phyloP scores from a whole-genome alignment of 2,797 vertebrate genomes.

The Basileuterus tristriatus region DNA sequence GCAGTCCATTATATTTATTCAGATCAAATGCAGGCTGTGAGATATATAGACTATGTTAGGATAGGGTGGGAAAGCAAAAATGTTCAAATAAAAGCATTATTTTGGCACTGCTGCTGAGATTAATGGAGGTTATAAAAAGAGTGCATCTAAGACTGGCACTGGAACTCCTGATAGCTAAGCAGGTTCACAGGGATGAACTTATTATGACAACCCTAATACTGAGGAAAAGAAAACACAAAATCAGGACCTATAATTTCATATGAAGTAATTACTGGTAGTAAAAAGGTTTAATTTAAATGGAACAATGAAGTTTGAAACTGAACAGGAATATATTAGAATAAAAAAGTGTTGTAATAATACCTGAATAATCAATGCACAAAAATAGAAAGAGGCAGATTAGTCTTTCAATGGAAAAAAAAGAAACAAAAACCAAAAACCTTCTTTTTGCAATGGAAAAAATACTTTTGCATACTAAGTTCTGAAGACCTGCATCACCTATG shows the following conservation, averaged over 20 bases:
- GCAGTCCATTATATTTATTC: constrained; percentile 52
- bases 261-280: not conserved
- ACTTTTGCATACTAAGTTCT: not conserved
- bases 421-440: not conserved
- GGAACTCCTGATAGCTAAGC: not conserved
- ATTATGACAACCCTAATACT: not conserved
- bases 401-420: not conserved
- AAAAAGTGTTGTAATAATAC: not conserved
- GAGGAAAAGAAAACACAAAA: constrained; percentile 32
- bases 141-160: not conserved
- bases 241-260: not conserved
- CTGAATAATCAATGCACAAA: not conserved
- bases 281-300: not conserved
- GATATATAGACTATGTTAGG: not conserved
- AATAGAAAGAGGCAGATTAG: not conserved
- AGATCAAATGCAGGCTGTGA: constrained; percentile 43
- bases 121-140: constrained; percentile 33
- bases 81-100: constrained; percentile 44
- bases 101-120: constrained; percentile 46
- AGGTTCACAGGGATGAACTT: not conserved
- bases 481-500: not conserved
- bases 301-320: not conserved
- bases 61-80: constrained; percentile 50
- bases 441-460: not conserved
- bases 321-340: not conserved